Percentiles rank a stretch among this genome's conserved stretches.
Evolutionary conservation across 1,140 invertebrate genomes (phyloP).

Genomic region (Venturia canescens): DNA sequence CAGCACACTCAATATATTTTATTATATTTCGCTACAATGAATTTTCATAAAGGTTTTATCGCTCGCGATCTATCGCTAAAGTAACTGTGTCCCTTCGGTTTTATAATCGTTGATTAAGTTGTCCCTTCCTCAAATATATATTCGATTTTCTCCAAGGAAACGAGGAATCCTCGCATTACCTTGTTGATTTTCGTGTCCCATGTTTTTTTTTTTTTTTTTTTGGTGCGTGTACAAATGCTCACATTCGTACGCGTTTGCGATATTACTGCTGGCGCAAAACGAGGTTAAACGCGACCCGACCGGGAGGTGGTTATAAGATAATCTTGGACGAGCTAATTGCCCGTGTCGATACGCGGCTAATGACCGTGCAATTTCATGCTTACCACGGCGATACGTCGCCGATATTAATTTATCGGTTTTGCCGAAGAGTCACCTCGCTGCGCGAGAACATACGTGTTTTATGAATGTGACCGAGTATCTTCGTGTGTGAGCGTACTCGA

Average conservation of each 20-base stretch:
- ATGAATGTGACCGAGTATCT: neutral
- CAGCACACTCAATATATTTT: too few species aligned
- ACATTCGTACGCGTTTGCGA: conserved; percentile 5
- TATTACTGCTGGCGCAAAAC: conserved; percentile 31
- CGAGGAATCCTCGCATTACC: neutral
- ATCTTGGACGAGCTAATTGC: conserved; percentile 57
- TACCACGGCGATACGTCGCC: conserved; percentile 50
- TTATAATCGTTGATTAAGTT: too few species aligned
- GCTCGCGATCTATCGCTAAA: neutral
- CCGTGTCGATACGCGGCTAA: conserved; percentile 56
- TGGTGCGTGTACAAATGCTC: neutral
- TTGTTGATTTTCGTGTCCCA: neutral
- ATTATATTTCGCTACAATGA: too few species aligned
- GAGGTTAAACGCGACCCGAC: conserved; percentile 44
- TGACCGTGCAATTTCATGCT: conserved; percentile 60
- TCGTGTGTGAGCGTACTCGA: neutral
- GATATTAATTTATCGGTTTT: conserved; percentile 61
- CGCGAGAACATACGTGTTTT: neutral
- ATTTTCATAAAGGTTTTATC: too few species aligned
- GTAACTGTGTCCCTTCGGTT: neutral
- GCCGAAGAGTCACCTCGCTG: neutral
- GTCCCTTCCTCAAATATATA: neutral
- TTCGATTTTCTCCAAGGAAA: neutral
- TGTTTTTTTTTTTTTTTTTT: neutral
- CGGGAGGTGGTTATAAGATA: conserved; percentile 48